Evolutionary conservation across 2,797 vertebrate genomes (phyloP).

Genomic region (Trachurus trachurus): DNA sequence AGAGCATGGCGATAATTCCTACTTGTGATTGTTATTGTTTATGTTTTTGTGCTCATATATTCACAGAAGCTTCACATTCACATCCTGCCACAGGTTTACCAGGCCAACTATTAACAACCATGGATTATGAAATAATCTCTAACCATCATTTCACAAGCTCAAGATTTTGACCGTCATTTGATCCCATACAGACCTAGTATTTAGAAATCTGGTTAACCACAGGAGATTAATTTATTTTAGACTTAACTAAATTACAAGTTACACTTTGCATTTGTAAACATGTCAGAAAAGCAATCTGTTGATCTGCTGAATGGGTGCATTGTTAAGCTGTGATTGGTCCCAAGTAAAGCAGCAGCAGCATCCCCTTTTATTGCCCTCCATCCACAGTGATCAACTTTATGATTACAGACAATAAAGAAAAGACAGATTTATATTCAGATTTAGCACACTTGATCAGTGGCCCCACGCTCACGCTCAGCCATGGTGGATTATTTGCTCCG

Average conservation of each 20-base stretch:
- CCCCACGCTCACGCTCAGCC: slow-evolving; percentile 11
- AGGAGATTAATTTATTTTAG: slow-evolving; percentile 44
- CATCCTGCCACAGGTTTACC: not conserved
- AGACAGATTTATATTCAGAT: slow-evolving; percentile 67
- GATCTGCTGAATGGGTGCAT: slow-evolving; percentile 55
- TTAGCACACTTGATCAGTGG: slow-evolving; percentile 49
- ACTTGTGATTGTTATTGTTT: not conserved
- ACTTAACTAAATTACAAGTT: slow-evolving; percentile 58
- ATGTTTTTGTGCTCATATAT: not conserved
- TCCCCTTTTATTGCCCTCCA: slow-evolving; percentile 56
- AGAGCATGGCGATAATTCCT: not conserved
- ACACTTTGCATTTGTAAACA: slow-evolving; percentile 62
- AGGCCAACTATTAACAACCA: not conserved
- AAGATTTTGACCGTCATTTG: not conserved
- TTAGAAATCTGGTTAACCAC: slow-evolving; percentile 21
- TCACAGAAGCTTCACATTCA: not conserved
- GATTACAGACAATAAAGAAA: slow-evolving; percentile 68
- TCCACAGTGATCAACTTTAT: slow-evolving; percentile 67
- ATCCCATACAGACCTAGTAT: slow-evolving; percentile 1
- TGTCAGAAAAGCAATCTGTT: slow-evolving; percentile 56
- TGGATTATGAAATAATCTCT: not conserved
- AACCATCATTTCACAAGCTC: not conserved
- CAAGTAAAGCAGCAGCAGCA: slow-evolving; percentile 38
- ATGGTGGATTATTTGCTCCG: slow-evolving; percentile 52
- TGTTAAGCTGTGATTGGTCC: slow-evolving; percentile 48